A percentile compares a stretch with the other conserved stretches of the same genome.
These are phyloP conservation scores for Limnephilus marmoratus DNA, from an alignment of 2,888 invertebrate species.

Conservation along the genomic window DNA sequence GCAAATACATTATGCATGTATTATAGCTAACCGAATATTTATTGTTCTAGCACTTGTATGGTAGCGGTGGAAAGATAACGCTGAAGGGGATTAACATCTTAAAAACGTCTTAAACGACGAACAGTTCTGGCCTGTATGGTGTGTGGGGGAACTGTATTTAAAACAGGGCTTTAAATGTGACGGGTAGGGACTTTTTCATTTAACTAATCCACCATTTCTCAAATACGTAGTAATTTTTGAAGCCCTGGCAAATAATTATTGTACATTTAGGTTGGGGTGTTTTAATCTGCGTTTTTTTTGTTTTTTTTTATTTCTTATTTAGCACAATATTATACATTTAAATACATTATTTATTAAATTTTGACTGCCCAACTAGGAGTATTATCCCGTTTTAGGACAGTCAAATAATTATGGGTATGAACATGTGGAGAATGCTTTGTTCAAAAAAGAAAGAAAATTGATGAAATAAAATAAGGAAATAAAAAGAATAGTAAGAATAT, in stretches of 20 bases:
- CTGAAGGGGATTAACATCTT: constrained; percentile 29
- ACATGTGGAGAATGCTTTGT: no score
- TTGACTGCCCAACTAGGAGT: no score
- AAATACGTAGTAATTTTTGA: background rate
- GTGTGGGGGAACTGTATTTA: background rate
- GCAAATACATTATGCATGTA: background rate
- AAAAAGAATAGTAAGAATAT: no score
- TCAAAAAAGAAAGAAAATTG: no score
- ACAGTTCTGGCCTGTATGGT: background rate
- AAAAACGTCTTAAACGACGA: background rate
- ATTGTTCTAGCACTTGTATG: background rate
- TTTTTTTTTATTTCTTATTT: no score
- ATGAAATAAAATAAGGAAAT: no score
- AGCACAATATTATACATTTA: no score
- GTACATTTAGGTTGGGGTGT: background rate
- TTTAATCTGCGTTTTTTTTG: background rate
- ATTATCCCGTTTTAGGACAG: no score
- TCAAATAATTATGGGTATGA: no score
- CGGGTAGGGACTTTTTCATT: background rate
- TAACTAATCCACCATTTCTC: background rate
- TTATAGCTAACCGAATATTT: background rate
- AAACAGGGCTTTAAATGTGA: background rate
- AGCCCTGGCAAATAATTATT: background rate
- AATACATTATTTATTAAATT: no score
- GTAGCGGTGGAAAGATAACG: background rate